Evolutionary conservation across 53 echinoderm and acorn worm genomes (phyloP), one percentile per base, ranked within the genome.

Genomic region (Paracentrotus lividus): DNA sequence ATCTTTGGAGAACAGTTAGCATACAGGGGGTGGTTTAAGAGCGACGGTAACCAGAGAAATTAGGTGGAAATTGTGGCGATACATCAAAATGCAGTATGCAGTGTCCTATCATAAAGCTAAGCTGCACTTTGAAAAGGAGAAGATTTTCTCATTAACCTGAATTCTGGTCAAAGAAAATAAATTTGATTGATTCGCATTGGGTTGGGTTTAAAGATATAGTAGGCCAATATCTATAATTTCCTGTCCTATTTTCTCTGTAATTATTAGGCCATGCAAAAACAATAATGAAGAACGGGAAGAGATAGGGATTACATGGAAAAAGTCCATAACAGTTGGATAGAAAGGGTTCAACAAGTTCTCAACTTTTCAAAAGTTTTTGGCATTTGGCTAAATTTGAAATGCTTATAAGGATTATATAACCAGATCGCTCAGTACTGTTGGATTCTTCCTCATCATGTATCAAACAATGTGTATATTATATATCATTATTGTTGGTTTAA

Each of bases 1-100:
- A 85, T 85, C 85, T 85, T 85, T 49, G 13, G 85, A 85, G 85
- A 85, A 31, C 27, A 9, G 85, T 85, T 85, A 31, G 49, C 14
- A 51, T 51, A 85, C 2, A 72, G 72, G 49, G 51, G 51, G 51
- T 85, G 51, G 85, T 85, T 49, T 49, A 51, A 51, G 10, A 72
- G 18, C 15, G 72, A 4, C 40, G 38, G 72, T 38, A 72, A 72
- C 72, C 40, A 20, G 40, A 85, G 85, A 85, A 29, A 85, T 49
- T 38, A 14, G 29, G 47, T 27, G 47, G 47, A 85, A 85, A 85
- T 85, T 49, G 85, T 49, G 85, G 85, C 16, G 47, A 85, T 85
- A 51, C 49, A 85, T 85, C 85, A 85, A 47, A 31, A 85, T 49
- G 47, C 72, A 51, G 51, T 51, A n/a, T n/a, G n/a, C n/a, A n/a